Evolutionary conservation across 2,113 vertebrate species (phyloP).

Genomic region (Rhinopithecus roxellana): DNA sequence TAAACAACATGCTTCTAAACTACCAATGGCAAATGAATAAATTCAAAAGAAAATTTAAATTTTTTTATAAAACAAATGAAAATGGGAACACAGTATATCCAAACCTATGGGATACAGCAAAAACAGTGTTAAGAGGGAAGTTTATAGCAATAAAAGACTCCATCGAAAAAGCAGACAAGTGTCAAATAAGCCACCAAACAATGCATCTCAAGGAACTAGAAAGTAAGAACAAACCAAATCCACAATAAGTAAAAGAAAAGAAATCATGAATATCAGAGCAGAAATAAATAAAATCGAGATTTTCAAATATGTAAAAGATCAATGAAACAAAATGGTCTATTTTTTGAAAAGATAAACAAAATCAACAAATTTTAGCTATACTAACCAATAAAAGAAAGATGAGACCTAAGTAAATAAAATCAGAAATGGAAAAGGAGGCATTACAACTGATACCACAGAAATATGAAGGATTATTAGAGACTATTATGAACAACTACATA

Average conservation of each 20-base stretch:
- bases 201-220: background rate
- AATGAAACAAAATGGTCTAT: background rate
- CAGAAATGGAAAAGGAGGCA: background rate
- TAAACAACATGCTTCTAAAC: background rate
- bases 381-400: background rate
- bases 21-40: background rate
- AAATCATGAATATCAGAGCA: background rate
- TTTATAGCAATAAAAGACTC: background rate
- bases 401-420: background rate
- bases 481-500: background rate
- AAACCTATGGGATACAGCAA: background rate
- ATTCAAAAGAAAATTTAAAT: background rate
- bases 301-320: background rate
- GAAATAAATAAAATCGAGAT: background rate
- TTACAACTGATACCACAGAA: background rate
- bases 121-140: background rate
- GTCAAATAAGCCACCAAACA: too few relatives aligned
- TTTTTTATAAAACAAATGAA: background rate
- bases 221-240: background rate
- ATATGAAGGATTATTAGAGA: background rate
- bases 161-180: background rate
- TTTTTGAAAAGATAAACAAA: background rate
- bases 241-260: background rate
- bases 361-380: background rate
- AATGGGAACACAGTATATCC: background rate